Conservation (phyloP, 2,888 invertebrate genomes). For the Lycophotia porphyrea region DNA sequence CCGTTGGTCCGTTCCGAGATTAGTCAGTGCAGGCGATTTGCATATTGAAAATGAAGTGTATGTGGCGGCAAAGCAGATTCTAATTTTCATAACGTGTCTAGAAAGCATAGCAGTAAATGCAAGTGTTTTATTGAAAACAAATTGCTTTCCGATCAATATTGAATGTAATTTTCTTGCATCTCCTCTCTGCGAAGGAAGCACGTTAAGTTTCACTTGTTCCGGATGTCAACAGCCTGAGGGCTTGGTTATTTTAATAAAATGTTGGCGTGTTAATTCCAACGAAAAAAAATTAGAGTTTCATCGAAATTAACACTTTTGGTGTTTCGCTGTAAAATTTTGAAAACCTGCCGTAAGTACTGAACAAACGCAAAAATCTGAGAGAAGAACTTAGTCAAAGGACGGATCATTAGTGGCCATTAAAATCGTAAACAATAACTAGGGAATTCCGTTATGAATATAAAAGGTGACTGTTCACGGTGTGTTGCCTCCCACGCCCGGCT, state of each 20-base stretch:
- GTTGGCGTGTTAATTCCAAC: neutral
- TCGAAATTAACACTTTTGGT: neutral
- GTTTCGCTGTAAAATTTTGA: neutral
- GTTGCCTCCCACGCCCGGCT: conserved; percentile 32
- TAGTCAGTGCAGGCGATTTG: conserved; percentile 50
- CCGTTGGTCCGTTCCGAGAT: conserved; percentile 14
- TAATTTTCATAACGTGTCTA: conserved; percentile 37
- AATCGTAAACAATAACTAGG: conserved; percentile 45
- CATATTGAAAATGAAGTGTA: conserved; percentile 51
- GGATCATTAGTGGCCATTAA: conserved; percentile 21
- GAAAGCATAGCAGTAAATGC: conserved; percentile 42
- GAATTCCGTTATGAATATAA: conserved; percentile 55
- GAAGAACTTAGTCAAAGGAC: conserved; percentile 4
- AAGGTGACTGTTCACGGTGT: conserved; percentile 46
- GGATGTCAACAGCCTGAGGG: conserved; percentile 17
- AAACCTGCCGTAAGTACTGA: neutral
- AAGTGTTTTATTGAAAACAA: conserved; percentile 33
- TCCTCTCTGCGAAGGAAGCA: conserved; percentile 18
- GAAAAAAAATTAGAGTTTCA: neutral
- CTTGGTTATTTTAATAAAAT: conserved; percentile 4
- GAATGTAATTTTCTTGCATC: conserved; percentile 30
- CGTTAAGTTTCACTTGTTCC: neutral
- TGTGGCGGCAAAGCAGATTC: conserved; percentile 8
- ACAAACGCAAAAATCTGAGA: neutral
- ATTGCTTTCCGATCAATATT: conserved; percentile 38